phyloP scores from a whole-genome alignment of 2,888 invertebrate species.

The Ypsolopha scabrella region DNA sequence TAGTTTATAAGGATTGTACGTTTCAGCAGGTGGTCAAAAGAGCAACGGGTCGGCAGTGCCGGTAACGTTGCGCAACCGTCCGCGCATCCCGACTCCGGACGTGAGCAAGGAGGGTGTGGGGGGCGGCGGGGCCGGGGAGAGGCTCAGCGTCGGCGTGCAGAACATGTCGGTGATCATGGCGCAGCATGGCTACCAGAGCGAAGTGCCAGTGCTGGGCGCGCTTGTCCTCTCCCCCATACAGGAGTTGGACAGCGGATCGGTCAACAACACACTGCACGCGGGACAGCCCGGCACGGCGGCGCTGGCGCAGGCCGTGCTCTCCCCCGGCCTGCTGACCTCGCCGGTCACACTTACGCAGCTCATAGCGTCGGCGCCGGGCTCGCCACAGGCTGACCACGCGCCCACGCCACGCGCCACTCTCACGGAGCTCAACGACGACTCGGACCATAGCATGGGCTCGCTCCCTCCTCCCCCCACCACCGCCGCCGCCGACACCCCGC shows the following conservation, averaged over 20 bases:
- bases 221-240: conserved; percentile 82
- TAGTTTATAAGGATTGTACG: not conserved
- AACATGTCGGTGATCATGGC: conserved; percentile 79
- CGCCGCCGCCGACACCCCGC: conserved; percentile 14
- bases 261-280: conserved; percentile 79
- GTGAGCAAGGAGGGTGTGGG: conserved; percentile 84
- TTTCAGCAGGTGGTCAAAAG: conserved; percentile 71
- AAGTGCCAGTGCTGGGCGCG: conserved; percentile 80
- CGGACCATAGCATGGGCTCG: conserved; percentile 19
- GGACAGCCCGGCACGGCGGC: conserved; percentile 82
- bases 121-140: conserved; percentile 79
- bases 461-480: conserved; percentile 29
- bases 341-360: conserved; percentile 22
- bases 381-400: conserved; percentile 62
- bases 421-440: conserved; percentile 23
- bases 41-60: conserved; percentile 77
- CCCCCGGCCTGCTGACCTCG: conserved; percentile 71
- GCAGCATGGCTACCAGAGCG: conserved; percentile 73
- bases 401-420: conserved; percentile 46
- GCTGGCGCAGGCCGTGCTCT: conserved; percentile 81
- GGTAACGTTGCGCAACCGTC: conserved; percentile 80
- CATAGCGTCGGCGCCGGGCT: conserved; percentile 31
- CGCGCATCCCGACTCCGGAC: conserved; percentile 91
- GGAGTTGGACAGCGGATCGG: conserved; percentile 83
- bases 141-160: conserved; percentile 60